Conservation (phyloP, 2,888 invertebrate genomes). For the Cephalotes varians region DNA sequence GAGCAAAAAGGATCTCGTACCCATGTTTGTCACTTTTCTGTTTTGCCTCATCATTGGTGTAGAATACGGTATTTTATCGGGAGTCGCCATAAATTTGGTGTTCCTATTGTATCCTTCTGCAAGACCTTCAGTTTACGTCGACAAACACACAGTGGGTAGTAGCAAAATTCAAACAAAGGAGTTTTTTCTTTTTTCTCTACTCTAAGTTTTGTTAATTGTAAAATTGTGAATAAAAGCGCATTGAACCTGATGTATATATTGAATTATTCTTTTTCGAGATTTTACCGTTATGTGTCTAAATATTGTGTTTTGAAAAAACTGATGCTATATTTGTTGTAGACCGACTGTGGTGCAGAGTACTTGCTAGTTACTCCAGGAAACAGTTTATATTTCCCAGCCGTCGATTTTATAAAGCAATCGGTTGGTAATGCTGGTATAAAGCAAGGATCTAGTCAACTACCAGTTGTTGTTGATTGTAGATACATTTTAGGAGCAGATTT, state of each 20-base stretch:
- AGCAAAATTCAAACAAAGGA: not conserved
- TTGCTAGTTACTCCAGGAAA: constrained; percentile 93
- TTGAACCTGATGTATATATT: not conserved
- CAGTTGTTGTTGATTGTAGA: constrained; percentile 93
- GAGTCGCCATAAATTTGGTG: constrained; percentile 92
- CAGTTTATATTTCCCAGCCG: constrained; percentile 93
- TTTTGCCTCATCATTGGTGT: constrained; percentile 93
- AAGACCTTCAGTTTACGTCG: constrained; percentile 91
- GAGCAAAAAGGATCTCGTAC: constrained; percentile 92
- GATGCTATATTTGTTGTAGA: constrained; percentile 86
- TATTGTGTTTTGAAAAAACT: not conserved
- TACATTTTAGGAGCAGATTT: constrained; percentile 94
- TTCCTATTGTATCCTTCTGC: constrained; percentile 94
- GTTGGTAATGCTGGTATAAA: constrained; percentile 91
- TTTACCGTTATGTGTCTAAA: not conserved
- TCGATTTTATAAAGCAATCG: constrained; percentile 93
- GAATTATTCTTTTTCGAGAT: not conserved
- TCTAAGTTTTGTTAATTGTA: not conserved
- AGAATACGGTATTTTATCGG: constrained; percentile 94
- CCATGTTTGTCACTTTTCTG: constrained; percentile 94
- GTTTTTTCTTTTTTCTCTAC: not conserved
- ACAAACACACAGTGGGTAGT: constrained; percentile 89
- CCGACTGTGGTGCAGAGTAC: constrained; percentile 90
- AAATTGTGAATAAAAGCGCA: not conserved
- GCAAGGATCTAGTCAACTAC: constrained; percentile 90